These are phyloP conservation scores for Aramus guarauna DNA, from an alignment of 2,113 vertebrate species.

Conservation along the genomic window DNA sequence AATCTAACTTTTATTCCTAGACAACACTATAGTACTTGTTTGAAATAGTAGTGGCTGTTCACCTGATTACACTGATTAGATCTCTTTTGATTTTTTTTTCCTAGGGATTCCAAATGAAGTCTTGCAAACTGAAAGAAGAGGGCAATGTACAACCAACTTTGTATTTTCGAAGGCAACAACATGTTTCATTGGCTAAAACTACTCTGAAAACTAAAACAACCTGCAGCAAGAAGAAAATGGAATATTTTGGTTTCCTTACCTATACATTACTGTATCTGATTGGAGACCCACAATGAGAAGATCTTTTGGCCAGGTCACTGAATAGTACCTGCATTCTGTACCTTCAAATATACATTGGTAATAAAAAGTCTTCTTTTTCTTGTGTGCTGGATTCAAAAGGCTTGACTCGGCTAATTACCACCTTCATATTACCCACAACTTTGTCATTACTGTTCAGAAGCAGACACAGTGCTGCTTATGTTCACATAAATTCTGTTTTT, in stretches of 20 bases:
- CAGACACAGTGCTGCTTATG: not conserved
- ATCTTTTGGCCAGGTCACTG: conserved; percentile 3
- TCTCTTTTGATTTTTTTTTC: not conserved
- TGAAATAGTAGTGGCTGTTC: not conserved
- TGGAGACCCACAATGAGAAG: conserved; percentile 19
- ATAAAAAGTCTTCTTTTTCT: not conserved
- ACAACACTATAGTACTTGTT: not conserved
- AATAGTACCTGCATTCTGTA: conserved; percentile 28
- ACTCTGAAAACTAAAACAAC: not conserved
- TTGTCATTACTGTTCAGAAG: not conserved
- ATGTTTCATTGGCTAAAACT: not conserved
- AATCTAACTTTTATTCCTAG: not conserved
- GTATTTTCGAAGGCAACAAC: conserved; percentile 39
- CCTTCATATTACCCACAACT: not conserved
- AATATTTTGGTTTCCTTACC: not conserved
- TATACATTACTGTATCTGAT: not conserved
- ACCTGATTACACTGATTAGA: not conserved
- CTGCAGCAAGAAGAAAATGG: not conserved
- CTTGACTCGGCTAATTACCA: not conserved
- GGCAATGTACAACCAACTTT: not conserved
- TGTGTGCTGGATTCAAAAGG: conserved; percentile 30
- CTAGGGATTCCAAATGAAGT: not conserved
- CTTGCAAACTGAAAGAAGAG: not conserved
- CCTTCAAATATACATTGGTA: not conserved
- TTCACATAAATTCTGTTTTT: not conserved